These are phyloP conservation scores for Hirundichthys speculiger DNA, from an alignment of 2,113 vertebrate genomes.

Conservation along the genomic window DNA sequence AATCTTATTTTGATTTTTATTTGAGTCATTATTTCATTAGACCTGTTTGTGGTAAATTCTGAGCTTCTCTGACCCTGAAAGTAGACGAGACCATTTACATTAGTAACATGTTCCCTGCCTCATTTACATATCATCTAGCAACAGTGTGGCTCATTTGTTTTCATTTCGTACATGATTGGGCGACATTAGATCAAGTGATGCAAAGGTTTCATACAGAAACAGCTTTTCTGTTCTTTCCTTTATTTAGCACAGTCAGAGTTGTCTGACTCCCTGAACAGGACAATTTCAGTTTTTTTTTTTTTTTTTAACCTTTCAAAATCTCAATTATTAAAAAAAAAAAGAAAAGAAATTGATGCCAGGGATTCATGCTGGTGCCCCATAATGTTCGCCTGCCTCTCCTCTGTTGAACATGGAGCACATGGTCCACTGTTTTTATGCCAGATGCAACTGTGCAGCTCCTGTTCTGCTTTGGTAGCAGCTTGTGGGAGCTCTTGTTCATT, in stretches of 20 bases:
- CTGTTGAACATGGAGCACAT: conserved; percentile 51
- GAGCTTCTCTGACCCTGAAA: no score
- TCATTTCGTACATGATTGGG: not conserved
- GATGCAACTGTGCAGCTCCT: conserved; percentile 60
- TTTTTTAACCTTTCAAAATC: conserved; percentile 32
- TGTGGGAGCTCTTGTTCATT: conserved; percentile 13
- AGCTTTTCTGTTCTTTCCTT: no score
- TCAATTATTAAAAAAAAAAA: conserved; percentile 27
- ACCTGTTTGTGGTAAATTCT: no score
- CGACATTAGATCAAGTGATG: not conserved
- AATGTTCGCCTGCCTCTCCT: conserved; percentile 64
- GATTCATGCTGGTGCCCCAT: conserved; percentile 66
- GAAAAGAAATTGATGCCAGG: conserved; percentile 35
- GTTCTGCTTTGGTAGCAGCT: conserved; percentile 39
- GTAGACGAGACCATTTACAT: not conserved
- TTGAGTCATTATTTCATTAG: no score
- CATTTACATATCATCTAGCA: not conserved
- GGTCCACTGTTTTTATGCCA: conserved; percentile 63
- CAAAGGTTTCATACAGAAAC: no score
- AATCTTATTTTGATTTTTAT: no score
- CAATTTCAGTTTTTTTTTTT: conserved; percentile 20
- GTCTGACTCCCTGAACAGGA: conserved; percentile 1
- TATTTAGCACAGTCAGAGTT: not conserved
- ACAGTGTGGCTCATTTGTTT: not conserved
- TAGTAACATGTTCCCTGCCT: not conserved